Evolutionary conservation across 92 coral and sea anemone genomes (phyloP).

Genomic region (Palythoa grandiflora): DNA sequence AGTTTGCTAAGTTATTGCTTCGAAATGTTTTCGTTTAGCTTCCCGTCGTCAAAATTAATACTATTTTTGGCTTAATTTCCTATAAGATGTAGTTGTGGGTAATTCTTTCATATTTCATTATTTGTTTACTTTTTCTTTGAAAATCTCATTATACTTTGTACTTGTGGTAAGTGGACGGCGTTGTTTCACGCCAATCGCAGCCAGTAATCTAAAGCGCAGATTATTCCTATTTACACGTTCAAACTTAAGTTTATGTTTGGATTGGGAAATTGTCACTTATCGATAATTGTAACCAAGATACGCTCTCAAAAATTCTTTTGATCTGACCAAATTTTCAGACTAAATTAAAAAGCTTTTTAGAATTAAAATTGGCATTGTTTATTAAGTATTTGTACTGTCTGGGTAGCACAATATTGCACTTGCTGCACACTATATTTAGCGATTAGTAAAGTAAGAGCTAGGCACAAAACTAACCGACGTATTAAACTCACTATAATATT

Average conservation of each 20-base stretch:
- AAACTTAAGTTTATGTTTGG: not conserved
- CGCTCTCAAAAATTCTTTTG: not conserved
- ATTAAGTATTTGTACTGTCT: not conserved
- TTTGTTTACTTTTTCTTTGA: constrained; percentile 1
- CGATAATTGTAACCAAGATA: constrained; percentile 2
- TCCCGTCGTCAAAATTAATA: not conserved
- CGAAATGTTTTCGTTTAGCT: constrained; percentile 4
- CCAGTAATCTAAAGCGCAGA: too few species aligned
- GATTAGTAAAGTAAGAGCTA: too few species aligned
- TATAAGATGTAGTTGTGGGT: not conserved
- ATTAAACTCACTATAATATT: too few species aligned
- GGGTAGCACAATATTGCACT: not conserved
- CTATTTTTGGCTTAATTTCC: not conserved
- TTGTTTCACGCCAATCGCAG: not conserved
- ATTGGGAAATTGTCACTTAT: not conserved
- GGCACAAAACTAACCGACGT: too few species aligned
- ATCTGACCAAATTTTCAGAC: not conserved
- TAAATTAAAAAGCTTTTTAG: constrained; percentile 6
- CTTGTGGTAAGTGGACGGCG: not conserved
- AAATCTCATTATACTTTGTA: not conserved
- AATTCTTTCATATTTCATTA: not conserved
- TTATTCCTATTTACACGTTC: too few species aligned
- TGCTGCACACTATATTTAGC: too few species aligned
- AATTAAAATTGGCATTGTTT: not conserved
- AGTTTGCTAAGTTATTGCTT: not conserved